Evolutionary conservation across 2,113 vertebrate genomes (phyloP).

Genomic region (Symphodus melops): DNA sequence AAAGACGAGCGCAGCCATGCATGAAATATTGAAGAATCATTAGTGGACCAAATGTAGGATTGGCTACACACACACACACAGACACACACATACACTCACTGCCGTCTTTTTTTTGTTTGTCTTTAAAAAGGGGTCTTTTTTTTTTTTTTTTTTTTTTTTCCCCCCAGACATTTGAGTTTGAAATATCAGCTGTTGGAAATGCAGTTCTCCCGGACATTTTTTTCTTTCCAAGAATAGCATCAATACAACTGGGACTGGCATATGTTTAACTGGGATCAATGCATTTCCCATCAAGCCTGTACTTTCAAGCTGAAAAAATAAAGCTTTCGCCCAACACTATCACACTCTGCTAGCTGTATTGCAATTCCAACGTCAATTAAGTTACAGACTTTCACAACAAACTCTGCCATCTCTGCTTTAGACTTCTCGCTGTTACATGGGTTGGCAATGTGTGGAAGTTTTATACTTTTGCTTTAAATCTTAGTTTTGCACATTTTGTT

Average conservation of each 20-base stretch:
- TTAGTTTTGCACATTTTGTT: conserved; percentile 1
- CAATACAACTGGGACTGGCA: background rate
- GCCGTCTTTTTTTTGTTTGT: conserved; percentile 21
- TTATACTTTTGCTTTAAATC: background rate
- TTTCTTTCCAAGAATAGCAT: background rate
- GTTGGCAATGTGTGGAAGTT: conserved; percentile 17
- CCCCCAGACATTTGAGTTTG: conserved; percentile 27
- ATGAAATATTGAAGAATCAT: conserved; percentile 62
- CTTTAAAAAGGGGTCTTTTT: conserved; percentile 7
- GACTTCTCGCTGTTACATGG: conserved; percentile 7
- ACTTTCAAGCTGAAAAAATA: conserved; percentile 27
- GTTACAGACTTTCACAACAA: conserved; percentile 10
- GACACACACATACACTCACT: conserved; percentile 24
- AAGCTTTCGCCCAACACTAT: conserved; percentile 19
- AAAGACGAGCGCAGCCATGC: conserved; percentile 61
- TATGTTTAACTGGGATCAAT: conserved; percentile 4
- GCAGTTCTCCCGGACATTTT: conserved; percentile 14
- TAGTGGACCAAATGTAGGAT: conserved; percentile 26
- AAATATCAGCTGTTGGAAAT: conserved; percentile 42
- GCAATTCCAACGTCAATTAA: conserved; percentile 6
- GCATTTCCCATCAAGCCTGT: conserved; percentile 37
- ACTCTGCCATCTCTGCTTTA: conserved; percentile 19
- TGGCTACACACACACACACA: conserved; percentile 22
- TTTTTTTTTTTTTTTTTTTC: too few species aligned
- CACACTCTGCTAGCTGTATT: conserved; percentile 12